Evolutionary conservation across 2,888 invertebrate genomes (phyloP), one percentile per base, ranked within the genome.

Genomic region (Tenthredo notha): DNA sequence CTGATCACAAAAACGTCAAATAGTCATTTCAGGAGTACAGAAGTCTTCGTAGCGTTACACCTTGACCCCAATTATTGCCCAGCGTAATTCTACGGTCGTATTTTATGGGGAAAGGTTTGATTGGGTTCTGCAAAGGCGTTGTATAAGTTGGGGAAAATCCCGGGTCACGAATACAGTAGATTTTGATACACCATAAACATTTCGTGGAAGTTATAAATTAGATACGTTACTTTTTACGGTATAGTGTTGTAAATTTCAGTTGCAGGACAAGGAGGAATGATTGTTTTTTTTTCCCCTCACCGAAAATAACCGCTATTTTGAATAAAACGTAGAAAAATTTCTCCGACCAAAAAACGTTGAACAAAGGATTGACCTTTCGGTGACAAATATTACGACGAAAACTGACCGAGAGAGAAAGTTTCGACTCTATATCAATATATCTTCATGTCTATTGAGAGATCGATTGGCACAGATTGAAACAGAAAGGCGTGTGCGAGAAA

Each of bases 41-140:
- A 29, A 40, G 7, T 80, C 40, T 58, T 61, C 12, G 80, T 80
- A 5, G 61, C 58, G 9, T 80, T 40, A n/a, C 33, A 80, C 80
- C 80, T 80, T 80, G 80, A 61, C 80, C 80, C 21, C 80, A 80
- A 80, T 80, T 80, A 80, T 61, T 15, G 21, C 61, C 0, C 7
- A 21, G 29, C 15, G 58, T 61, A 7, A 18, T 67, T 50, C 37
- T 25, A 25, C 9, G 29, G 61, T 3, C 37, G 7, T 40, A 37
- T 80, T 80, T 80, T 61, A 61, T 61, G 80, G 80, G 80, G 33
- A 37, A 40, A 80, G 61, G 61, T 80, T 80, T 40, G 80, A 80
- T 80, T 80, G 58, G 80, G 61, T 80, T 80, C 40, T 61, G 37
- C 40, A 12, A 15, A 25, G 21, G 25, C 21, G 40, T 18, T 12